Conservation (phyloP, 2,888 invertebrate genomes). For the Lacanobia wlatinum region DNA sequence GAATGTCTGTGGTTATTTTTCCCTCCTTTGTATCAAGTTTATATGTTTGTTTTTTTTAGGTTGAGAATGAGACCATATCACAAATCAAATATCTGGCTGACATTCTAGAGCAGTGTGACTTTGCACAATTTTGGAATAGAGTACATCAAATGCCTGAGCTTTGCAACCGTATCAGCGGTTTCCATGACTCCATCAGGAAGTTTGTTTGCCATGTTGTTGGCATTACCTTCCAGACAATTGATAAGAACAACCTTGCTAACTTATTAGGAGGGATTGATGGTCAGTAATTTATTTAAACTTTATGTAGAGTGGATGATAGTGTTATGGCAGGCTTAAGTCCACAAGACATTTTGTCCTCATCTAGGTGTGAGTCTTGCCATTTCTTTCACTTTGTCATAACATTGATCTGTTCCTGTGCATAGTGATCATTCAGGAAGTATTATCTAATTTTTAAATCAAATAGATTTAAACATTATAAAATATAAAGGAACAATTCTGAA, state of each 20-base stretch:
- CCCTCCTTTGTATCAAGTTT: not conserved
- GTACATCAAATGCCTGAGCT: slow-evolving; percentile 94
- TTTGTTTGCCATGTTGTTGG: slow-evolving; percentile 99
- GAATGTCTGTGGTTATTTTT: too few relatives aligned
- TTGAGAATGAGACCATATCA: slow-evolving; percentile 95
- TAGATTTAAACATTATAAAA: too few relatives aligned
- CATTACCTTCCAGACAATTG: slow-evolving; percentile 98
- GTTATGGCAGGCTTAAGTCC: not conserved
- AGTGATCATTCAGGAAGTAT: not conserved
- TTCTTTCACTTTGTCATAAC: not conserved
- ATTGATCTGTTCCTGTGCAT: not conserved
- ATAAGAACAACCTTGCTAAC: slow-evolving; percentile 94
- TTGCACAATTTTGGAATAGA: slow-evolving; percentile 97
- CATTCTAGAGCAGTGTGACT: slow-evolving; percentile 97
- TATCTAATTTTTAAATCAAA: too few relatives aligned
- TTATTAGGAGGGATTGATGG: slow-evolving; percentile 97
- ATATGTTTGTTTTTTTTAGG: slow-evolving; percentile 81
- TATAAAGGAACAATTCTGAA: too few relatives aligned
- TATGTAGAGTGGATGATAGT: not conserved
- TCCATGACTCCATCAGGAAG: slow-evolving; percentile 98
- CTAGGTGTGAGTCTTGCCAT: too few relatives aligned
- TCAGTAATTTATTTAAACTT: slow-evolving; percentile 77
- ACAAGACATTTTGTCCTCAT: too few relatives aligned
- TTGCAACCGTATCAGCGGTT: slow-evolving; percentile 95
- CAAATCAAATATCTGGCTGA: slow-evolving; percentile 97